A percentile compares a stretch with the other conserved stretches of the same genome.
Conservation (phyloP, 2,888 invertebrate genomes). For the Xanthia icteritia region DNA sequence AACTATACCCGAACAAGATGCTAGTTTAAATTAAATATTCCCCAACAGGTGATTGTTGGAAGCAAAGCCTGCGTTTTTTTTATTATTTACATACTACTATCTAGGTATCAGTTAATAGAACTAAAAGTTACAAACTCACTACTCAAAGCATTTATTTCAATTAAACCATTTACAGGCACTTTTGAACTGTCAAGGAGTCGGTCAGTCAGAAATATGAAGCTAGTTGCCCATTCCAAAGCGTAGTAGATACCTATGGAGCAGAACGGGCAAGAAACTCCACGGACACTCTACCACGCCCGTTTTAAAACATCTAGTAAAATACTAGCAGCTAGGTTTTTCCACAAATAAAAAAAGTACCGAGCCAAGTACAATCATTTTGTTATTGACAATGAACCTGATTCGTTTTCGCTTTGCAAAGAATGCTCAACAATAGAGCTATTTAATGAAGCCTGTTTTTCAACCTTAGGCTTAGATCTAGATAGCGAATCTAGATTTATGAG, state of each 20-base stretch:
- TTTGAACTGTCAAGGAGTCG: too few relatives aligned
- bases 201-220: too few relatives aligned
- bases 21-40: not conserved
- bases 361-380: not conserved
- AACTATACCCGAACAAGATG: not conserved
- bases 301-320: not conserved
- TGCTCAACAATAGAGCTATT: conserved; percentile 11
- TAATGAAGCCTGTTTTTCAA: conserved; percentile 26
- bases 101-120: not conserved
- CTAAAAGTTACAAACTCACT: not conserved
- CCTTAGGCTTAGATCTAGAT: conserved; percentile 17
- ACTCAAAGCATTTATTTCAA: too few relatives aligned
- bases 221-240: too few relatives aligned
- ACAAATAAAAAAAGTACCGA: not conserved
- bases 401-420: conserved; percentile 8
- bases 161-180: too few relatives aligned
- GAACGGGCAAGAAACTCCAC: too few relatives aligned
- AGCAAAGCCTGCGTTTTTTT: not conserved
- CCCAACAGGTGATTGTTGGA: not conserved
- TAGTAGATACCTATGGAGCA: too few relatives aligned
- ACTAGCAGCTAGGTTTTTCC: not conserved
- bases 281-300: not conserved
- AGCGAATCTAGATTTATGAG: conserved; percentile 40
- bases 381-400: conserved; percentile 18
- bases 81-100: not conserved